A percentile compares a stretch with the other conserved stretches of the same genome.
Evolutionary conservation across 2,888 invertebrate species (phyloP).

Genomic region (Odontocolon sp.): DNA sequence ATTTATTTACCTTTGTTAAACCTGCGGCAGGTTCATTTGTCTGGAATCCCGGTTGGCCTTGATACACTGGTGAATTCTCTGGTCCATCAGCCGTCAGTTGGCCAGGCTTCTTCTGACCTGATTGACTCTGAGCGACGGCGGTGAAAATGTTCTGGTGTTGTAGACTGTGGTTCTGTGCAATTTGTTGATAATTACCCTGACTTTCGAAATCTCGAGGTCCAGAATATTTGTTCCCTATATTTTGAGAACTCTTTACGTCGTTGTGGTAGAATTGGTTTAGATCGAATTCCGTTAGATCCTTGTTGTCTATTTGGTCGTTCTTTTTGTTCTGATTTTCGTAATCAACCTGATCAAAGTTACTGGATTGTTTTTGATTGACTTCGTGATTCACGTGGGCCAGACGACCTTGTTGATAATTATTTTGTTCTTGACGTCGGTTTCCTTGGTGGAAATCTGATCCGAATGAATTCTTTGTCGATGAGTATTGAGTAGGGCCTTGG

Average conservation of each 20-base stretch:
- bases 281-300: conserved; percentile 5
- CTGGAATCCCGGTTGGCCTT: conserved; percentile 13
- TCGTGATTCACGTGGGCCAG: not conserved
- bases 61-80: conserved; percentile 2
- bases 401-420: not conserved
- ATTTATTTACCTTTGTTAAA: conserved; percentile 64
- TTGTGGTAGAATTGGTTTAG: conserved; percentile 6
- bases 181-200: conserved; percentile 24
- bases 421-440: conserved; percentile 26
- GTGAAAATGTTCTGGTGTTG: not conserved
- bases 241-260: not conserved
- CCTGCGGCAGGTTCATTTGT: conserved; percentile 53
- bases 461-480: not conserved
- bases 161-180: not conserved
- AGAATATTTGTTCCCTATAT: not conserved
- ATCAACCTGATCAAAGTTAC: not conserved
- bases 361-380: not conserved
- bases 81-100: conserved; percentile 8
- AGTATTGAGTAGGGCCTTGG: not conserved
- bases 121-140: conserved; percentile 1
- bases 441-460: not conserved
- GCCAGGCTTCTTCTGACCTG: not conserved
- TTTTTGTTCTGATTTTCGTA: conserved; percentile 1
- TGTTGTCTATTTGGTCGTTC: conserved; percentile 4
- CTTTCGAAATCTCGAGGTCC: not conserved